phyloP scores from a whole-genome alignment of 2,113 vertebrate species.

The Pseudorectes ferrugineus region DNA sequence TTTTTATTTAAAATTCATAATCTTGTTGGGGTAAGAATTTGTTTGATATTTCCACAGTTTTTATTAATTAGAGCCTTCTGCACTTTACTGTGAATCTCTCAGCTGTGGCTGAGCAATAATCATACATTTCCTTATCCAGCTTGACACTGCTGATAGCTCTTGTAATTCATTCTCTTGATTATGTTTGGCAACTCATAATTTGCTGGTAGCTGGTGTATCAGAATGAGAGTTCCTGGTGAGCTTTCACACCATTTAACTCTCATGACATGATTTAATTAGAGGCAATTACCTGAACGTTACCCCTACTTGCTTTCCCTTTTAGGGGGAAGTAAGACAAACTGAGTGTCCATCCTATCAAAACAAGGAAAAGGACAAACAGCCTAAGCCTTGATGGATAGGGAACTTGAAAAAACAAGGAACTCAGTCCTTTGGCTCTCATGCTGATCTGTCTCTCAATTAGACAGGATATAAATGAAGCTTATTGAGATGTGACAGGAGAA shows the following conservation, averaged over 20 bases:
- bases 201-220: conserved; percentile 15
- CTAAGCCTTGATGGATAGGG: neutral
- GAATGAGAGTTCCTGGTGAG: neutral
- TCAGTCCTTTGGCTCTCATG: neutral
- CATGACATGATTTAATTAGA: neutral
- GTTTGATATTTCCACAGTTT: neutral
- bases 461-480: neutral
- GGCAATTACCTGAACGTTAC: neutral
- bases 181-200: conserved; percentile 46
- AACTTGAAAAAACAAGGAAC: neutral
- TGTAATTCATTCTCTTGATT: conserved; percentile 38
- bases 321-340: neutral
- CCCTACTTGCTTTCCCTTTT: neutral
- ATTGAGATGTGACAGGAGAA: neutral
- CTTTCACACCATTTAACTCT: neutral
- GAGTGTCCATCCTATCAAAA: neutral
- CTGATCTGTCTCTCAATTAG: neutral
- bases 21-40: neutral
- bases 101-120: neutral
- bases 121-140: conserved; percentile 3
- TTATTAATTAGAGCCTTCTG: neutral
- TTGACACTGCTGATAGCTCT: neutral
- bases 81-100: neutral
- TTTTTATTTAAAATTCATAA: neutral
- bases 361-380: neutral